Conservation (phyloP, 2,113 vertebrate species). For the Muntiacus reevesi region DNA sequence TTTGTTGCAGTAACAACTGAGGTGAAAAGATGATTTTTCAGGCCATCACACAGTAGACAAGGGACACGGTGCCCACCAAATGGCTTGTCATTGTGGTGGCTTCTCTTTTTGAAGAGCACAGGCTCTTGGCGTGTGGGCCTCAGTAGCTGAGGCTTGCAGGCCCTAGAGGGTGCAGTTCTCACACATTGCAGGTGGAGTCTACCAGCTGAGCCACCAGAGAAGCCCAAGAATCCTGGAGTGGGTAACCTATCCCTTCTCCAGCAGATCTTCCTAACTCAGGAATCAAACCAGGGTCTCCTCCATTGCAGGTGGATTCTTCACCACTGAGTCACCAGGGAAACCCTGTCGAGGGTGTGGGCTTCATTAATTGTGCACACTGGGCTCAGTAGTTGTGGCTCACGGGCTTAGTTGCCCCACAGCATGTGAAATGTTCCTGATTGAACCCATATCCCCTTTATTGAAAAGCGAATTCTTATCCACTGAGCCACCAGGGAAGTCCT, state of each 20-base stretch:
- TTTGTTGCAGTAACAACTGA: neutral
- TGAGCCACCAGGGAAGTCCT: neutral
- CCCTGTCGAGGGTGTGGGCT: rapidly evolving
- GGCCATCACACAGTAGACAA: neutral
- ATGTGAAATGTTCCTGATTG: neutral
- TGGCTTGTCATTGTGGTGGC: neutral
- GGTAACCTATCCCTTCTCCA: neutral
- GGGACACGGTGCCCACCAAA: neutral
- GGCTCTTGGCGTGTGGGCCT: rapidly evolving
- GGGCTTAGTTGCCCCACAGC: neutral
- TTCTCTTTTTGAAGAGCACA: neutral
- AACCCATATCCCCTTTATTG: neutral
- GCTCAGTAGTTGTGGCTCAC: rapidly evolving
- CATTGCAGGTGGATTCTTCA: neutral
- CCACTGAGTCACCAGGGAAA: neutral
- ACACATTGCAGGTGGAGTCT: neutral
- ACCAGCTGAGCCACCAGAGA: neutral
- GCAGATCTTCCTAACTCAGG: neutral
- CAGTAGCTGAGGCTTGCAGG: neutral
- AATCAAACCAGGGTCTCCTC: neutral
- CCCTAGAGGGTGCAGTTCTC: neutral
- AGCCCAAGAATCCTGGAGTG: neutral
- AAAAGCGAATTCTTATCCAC: neutral
- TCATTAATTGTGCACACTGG: neutral
- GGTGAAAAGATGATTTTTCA: neutral